phyloP scores from a whole-genome alignment of 2,113 vertebrate species.

The Tragelaphus strepsiceros region DNA sequence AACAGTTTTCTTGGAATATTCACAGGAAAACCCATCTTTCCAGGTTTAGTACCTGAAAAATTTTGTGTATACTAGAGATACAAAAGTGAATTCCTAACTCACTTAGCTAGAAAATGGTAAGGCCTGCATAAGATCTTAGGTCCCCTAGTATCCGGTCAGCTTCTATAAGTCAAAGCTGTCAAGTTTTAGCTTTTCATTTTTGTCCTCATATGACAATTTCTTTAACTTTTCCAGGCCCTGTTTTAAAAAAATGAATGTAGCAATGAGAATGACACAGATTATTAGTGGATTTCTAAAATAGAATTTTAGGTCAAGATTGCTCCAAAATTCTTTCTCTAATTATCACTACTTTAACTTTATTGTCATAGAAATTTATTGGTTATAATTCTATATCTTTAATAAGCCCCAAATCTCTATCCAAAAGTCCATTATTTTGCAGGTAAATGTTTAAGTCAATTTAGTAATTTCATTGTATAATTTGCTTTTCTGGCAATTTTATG shows the following conservation, averaged over 20 bases:
- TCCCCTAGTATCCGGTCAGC: accelerated
- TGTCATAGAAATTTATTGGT: background rate
- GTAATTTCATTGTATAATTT: background rate
- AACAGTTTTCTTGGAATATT: background rate
- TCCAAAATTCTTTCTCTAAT: background rate
- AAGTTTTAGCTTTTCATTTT: background rate
- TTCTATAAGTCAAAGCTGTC: background rate
- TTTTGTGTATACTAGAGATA: background rate
- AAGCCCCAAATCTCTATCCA: background rate
- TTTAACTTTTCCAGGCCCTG: background rate
- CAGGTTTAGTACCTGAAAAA: background rate
- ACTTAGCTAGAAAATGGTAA: background rate
- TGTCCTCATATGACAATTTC: background rate
- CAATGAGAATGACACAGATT: background rate
- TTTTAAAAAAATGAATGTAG: background rate
- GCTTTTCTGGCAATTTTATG: background rate
- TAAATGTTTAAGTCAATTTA: background rate
- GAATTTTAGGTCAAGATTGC: background rate
- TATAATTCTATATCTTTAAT: background rate
- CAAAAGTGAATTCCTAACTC: background rate
- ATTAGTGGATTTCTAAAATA: background rate
- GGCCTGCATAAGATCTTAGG: background rate
- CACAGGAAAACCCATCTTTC: background rate
- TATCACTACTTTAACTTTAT: background rate
- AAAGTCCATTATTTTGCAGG: background rate